Conservation (phyloP, 2,797 vertebrate genomes). For the Oceanodroma leucorhoa region DNA sequence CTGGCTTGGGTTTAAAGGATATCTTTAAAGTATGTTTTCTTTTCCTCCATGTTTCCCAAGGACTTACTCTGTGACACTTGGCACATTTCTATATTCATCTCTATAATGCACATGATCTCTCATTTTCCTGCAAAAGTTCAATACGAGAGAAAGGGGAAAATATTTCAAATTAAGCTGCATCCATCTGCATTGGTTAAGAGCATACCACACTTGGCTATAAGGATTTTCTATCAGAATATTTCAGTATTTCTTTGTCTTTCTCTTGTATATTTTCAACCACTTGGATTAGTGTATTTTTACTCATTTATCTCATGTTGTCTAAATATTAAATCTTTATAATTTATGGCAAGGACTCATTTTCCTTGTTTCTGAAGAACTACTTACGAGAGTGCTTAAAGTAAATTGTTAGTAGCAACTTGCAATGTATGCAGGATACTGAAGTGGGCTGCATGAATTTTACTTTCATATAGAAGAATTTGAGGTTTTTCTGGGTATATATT, state of each 20-base stretch:
- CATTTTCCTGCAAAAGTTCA: neutral
- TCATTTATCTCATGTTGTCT: neutral
- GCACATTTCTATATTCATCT: neutral
- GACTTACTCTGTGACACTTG: neutral
- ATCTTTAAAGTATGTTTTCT: neutral
- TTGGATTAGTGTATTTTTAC: neutral
- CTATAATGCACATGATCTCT: neutral
- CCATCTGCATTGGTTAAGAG: neutral
- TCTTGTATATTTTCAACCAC: neutral
- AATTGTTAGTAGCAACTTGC: neutral
- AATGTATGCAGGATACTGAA: neutral
- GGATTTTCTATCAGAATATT: neutral
- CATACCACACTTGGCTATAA: neutral
- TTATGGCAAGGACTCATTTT: neutral
- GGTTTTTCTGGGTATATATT: fast-evolving
- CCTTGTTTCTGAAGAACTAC: neutral
- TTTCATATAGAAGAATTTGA: neutral
- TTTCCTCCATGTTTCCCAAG: neutral
- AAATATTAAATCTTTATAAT: neutral
- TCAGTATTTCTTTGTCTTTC: neutral
- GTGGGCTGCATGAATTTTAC: neutral
- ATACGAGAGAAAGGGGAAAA: neutral
- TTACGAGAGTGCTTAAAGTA: neutral
- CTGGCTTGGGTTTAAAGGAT: neutral
- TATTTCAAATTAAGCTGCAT: neutral